Evolutionary conservation across 2,888 invertebrate species (phyloP).

Genomic region (Parnassius apollo): DNA sequence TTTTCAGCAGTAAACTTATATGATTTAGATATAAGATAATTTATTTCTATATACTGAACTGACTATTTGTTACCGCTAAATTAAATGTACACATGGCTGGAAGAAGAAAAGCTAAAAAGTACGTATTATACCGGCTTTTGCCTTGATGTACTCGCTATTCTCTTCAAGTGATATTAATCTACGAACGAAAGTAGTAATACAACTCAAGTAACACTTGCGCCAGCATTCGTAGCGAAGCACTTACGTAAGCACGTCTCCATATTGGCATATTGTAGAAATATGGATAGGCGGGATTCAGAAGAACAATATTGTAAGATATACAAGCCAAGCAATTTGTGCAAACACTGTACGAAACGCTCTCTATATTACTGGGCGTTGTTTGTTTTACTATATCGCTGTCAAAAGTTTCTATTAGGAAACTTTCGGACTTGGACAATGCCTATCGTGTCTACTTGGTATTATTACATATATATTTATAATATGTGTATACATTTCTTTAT

Average conservation of each 20-base stretch:
- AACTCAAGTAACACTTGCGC: slow-evolving; percentile 18
- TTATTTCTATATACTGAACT: too few species aligned
- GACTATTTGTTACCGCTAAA: too few species aligned
- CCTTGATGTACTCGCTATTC: not conserved
- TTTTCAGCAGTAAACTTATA: too few species aligned
- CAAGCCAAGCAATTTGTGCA: slow-evolving; percentile 60
- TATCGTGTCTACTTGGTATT: not conserved
- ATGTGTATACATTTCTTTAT: too few species aligned
- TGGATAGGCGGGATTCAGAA: slow-evolving; percentile 40
- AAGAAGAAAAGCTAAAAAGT: too few species aligned
- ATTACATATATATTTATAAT: not conserved
- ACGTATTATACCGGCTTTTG: not conserved
- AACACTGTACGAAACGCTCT: slow-evolving; percentile 40
- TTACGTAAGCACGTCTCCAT: slow-evolving; percentile 32
- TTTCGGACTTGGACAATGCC: slow-evolving; percentile 7
- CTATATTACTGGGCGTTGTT: slow-evolving; percentile 30
- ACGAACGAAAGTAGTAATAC: slow-evolving; percentile 11
- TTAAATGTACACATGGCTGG: too few species aligned
- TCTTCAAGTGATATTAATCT: slow-evolving; percentile 20
- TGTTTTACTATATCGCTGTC: slow-evolving; percentile 4
- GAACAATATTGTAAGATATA: slow-evolving; percentile 43
- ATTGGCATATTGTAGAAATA: slow-evolving; percentile 37
- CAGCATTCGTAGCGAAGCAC: slow-evolving; percentile 36
- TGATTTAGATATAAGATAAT: too few species aligned
- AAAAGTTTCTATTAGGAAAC: slow-evolving; percentile 8